Conservation (phyloP, 2,797 vertebrate genomes). For the Tolypeutes matacus region DNA sequence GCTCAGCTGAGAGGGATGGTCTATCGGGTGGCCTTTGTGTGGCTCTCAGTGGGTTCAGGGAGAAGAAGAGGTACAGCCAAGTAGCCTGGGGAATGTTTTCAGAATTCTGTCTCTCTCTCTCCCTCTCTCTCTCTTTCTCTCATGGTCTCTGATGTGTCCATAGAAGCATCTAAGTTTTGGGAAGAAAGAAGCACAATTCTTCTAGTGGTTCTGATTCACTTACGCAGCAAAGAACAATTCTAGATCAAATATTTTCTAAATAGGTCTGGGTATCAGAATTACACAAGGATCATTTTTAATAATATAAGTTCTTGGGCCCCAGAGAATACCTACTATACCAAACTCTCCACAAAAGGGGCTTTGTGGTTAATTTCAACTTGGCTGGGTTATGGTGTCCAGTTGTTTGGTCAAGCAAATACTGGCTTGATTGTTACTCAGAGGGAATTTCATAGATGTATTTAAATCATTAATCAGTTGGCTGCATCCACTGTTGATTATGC, state of each 20-base stretch:
- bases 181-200: not conserved
- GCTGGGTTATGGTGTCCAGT: too few species aligned
- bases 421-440: too few species aligned
- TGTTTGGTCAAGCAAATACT: too few species aligned
- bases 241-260: conserved; percentile 29
- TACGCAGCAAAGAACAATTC: not conserved
- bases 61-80: not conserved
- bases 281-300: not conserved
- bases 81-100: not conserved
- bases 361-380: too few species aligned
- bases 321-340: not conserved
- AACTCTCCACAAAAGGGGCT: not conserved
- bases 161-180: not conserved
- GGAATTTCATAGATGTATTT: too few species aligned
- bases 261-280: not conserved
- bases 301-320: not conserved
- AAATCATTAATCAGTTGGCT: too few species aligned
- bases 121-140: not conserved
- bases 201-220: not conserved
- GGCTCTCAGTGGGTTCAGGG: not conserved
- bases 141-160: not conserved
- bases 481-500: too few species aligned
- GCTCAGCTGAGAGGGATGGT: not conserved
- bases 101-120: not conserved
- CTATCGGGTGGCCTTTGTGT: not conserved